phyloP scores from a whole-genome alignment of 2,888 invertebrate genomes.

The Cancer borealis region DNA sequence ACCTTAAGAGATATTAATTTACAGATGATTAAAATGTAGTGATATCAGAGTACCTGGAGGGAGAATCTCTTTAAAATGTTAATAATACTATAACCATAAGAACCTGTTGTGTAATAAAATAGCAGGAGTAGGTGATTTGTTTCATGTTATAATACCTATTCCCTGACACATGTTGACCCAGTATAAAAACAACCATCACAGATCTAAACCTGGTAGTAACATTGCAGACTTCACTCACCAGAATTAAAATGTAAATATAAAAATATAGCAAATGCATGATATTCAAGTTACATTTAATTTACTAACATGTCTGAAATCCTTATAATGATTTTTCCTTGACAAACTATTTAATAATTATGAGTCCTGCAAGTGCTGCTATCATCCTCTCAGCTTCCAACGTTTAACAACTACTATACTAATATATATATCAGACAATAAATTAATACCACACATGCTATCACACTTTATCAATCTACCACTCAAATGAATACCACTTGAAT shows the following conservation, averaged over 20 bases:
- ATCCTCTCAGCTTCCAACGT: not conserved
- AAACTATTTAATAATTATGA: too few relatives aligned
- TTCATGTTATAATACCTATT: not conserved
- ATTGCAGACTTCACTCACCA: not conserved
- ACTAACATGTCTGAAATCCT: not conserved
- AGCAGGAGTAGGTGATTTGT: too few relatives aligned
- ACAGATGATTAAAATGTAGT: too few relatives aligned
- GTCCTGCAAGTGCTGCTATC: not conserved
- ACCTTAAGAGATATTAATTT: not conserved
- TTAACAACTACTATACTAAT: not conserved
- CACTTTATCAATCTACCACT: too few relatives aligned
- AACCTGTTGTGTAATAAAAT: too few relatives aligned
- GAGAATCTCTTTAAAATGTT: too few relatives aligned
- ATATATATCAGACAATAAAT: not conserved
- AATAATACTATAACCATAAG: too few relatives aligned
- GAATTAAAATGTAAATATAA: not conserved
- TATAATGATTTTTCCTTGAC: not conserved
- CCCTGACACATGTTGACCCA: not conserved
- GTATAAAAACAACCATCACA: not conserved
- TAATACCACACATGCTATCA: too few relatives aligned
- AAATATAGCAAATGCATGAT: not conserved
- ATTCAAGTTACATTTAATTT: too few relatives aligned
- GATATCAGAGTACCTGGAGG: too few relatives aligned
- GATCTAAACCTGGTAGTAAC: not conserved
- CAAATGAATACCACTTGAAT: too few relatives aligned